Evolutionary conservation across 1,140 invertebrate genomes (phyloP).

Genomic region (Orussus abietinus): DNA sequence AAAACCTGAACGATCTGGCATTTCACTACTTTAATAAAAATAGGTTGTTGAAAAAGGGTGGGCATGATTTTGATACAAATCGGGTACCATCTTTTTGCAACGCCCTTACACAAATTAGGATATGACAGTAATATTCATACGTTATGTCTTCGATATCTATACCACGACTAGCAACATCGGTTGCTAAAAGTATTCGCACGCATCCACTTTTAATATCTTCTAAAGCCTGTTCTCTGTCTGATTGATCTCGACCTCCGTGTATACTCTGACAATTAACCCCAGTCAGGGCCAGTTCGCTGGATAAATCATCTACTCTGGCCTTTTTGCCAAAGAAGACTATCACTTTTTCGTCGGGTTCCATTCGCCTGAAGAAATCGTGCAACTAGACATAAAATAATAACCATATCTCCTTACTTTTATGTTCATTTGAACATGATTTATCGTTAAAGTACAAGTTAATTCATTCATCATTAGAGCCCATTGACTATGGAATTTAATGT

Average conservation of each 20-base stretch:
- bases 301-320: constrained; percentile 72
- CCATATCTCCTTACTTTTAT: not conserved
- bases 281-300: constrained; percentile 69
- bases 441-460: not conserved
- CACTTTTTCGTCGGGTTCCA: constrained; percentile 72
- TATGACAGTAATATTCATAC: constrained; percentile 53
- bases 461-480: too few species aligned
- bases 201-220: constrained; percentile 73
- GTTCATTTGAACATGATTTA: constrained; percentile 8
- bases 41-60: not conserved
- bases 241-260: constrained; percentile 86
- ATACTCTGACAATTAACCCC: constrained; percentile 72
- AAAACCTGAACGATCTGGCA: constrained; percentile 1
- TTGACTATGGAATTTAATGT: constrained; percentile 1
- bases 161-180: constrained; percentile 90
- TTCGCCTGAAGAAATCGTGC: constrained; percentile 59
- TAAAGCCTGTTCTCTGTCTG: constrained; percentile 80
- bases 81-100: too few species aligned
- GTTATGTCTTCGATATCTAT: constrained; percentile 90
- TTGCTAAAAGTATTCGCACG: constrained; percentile 82
- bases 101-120: too few species aligned
- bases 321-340: constrained; percentile 89
- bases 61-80: too few species aligned
- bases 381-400: constrained; percentile 47
- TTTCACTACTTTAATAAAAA: not conserved